Evolutionary conservation across 35 echinoderm and acorn worm genomes (phyloP).

Genomic region (Strongylocentrotus purpuratus): DNA sequence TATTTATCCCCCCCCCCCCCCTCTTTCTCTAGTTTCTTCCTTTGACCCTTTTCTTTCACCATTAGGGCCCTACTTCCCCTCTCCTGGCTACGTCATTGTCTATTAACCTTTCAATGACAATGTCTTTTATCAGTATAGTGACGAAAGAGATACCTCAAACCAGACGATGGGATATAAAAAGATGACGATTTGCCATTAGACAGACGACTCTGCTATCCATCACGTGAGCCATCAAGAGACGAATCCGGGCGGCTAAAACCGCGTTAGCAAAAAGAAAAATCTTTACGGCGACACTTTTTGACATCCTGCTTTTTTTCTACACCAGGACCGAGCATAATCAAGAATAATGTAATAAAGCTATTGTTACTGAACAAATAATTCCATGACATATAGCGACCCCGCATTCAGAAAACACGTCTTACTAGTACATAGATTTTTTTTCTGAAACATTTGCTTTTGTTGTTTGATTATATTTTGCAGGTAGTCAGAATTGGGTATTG

Average conservation of each 20-base stretch:
- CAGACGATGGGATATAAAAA: neutral
- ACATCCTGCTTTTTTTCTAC: neutral
- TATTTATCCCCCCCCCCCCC: neutral
- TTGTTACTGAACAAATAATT: too few species aligned
- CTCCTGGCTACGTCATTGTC: neutral
- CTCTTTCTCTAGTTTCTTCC: neutral
- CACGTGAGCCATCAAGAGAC: neutral
- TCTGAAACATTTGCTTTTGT: neutral
- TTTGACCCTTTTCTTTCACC: neutral
- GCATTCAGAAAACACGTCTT: neutral
- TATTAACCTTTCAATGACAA: neutral
- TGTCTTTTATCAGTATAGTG: too few species aligned
- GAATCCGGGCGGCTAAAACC: neutral
- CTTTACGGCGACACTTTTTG: too few species aligned
- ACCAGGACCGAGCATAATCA: too few species aligned
- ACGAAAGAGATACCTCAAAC: too few species aligned
- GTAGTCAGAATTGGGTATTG: neutral
- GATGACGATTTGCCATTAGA: neutral
- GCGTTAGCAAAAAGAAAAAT: neutral
- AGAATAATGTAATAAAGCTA: too few species aligned
- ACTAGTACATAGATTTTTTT: neutral
- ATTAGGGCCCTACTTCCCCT: too few species aligned
- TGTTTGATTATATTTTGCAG: neutral
- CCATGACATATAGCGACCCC: neutral
- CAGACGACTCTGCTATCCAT: neutral